These are phyloP conservation scores for Octodon degus DNA, from an alignment of 2,113 vertebrate species.

Conservation along the genomic window DNA sequence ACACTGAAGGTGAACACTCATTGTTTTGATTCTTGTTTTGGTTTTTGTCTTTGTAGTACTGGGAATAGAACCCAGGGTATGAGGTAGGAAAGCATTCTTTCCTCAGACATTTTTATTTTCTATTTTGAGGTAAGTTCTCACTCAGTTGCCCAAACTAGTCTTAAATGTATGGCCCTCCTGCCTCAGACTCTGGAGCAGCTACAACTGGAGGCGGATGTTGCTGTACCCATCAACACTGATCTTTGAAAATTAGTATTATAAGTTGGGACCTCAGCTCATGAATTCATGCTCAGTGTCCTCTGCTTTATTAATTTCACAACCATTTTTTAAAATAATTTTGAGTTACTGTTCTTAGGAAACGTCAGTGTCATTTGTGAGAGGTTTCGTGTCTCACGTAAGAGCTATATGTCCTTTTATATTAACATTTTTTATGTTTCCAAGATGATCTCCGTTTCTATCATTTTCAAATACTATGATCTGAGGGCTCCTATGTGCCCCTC, in stretches of 20 bases:
- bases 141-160: too few relatives aligned
- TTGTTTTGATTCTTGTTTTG: neutral
- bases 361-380: neutral
- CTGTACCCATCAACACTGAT: neutral
- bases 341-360: neutral
- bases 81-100: too few relatives aligned
- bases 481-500: neutral
- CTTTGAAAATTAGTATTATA: neutral
- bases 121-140: neutral
- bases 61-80: too few relatives aligned
- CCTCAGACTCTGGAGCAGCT: neutral
- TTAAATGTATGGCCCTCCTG: neutral
- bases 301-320: neutral
- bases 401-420: neutral
- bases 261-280: neutral
- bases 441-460: neutral
- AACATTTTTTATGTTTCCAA: slow-evolving; percentile 26
- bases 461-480: neutral
- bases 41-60: neutral
- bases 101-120: neutral
- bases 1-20: neutral
- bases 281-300: neutral
- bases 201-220: too few relatives aligned
- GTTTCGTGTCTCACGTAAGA: neutral
- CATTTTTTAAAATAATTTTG: neutral